phyloP scores from a whole-genome alignment of 2,113 vertebrate species.

The Vidua macroura region DNA sequence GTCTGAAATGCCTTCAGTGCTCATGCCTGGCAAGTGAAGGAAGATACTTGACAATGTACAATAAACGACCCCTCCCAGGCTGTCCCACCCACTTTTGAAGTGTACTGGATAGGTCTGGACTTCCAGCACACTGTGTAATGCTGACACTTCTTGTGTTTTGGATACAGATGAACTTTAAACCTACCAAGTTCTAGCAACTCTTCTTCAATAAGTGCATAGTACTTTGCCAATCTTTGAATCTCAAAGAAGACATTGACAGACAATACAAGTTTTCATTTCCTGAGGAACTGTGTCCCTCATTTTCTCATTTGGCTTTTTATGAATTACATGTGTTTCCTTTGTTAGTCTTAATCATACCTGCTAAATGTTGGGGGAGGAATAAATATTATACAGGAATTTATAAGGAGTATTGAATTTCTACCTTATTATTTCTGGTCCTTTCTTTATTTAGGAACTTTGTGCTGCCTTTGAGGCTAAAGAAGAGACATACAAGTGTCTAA shows the following conservation, averaged over 20 bases:
- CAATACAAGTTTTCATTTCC: background rate
- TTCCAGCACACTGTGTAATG: background rate
- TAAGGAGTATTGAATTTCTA: conserved; percentile 10
- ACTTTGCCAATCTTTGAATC: background rate
- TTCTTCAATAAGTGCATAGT: background rate
- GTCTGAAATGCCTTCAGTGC: background rate
- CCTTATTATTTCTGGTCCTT: background rate
- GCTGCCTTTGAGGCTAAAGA: conserved; percentile 88
- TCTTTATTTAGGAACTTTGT: conserved; percentile 87
- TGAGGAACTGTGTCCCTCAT: background rate
- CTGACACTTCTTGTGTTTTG: background rate
- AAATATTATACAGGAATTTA: background rate
- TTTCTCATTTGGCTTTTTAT: conserved; percentile 18
- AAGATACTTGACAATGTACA: background rate
- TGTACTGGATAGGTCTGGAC: background rate
- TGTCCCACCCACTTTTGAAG: background rate
- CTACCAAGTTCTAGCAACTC: background rate
- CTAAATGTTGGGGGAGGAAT: background rate
- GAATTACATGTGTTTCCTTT: conserved; percentile 1
- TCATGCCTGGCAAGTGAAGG: background rate
- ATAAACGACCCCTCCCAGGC: background rate
- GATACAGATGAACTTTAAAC: background rate
- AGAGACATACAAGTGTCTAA: conserved; percentile 82
- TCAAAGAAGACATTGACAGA: background rate
- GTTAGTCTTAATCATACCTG: background rate